Percentiles rank a stretch among this genome's conserved stretches.
phyloP scores from a whole-genome alignment of 2,888 invertebrate genomes.

The Synanthedon formicaeformis region DNA sequence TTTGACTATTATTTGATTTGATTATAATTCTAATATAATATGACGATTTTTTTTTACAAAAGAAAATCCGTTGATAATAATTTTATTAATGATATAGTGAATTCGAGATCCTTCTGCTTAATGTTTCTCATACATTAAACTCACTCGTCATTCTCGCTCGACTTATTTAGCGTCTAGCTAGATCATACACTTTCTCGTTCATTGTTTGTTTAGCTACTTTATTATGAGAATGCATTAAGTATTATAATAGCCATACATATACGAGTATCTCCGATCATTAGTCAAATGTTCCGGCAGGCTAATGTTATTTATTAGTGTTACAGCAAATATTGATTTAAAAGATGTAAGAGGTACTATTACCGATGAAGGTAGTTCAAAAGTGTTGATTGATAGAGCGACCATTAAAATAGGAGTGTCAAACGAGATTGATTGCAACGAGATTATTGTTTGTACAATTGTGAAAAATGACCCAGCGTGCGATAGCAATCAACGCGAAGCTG shows the following conservation, averaged over 20 bases:
- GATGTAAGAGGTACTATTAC: constrained; percentile 16
- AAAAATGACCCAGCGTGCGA: not conserved
- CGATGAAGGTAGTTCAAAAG: constrained; percentile 6
- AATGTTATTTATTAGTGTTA: constrained; percentile 15
- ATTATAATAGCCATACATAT: constrained; percentile 7
- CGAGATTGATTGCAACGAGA: not conserved
- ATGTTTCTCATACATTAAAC: not conserved
- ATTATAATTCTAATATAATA: too few relatives aligned
- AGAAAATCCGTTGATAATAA: too few relatives aligned
- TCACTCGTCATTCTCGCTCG: not conserved
- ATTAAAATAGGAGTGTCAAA: not conserved
- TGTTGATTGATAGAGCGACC: too few relatives aligned
- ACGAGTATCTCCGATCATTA: constrained; percentile 17
- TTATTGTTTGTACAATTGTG: not conserved
- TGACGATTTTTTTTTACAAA: too few relatives aligned
- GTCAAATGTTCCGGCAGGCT: constrained; percentile 16
- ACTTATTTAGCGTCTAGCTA: not conserved
- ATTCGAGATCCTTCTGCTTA: not conserved
- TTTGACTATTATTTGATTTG: too few relatives aligned
- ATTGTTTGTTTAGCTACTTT: constrained; percentile 26
- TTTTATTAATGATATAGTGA: too few relatives aligned
- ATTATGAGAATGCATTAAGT: constrained; percentile 11
- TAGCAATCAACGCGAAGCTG: constrained; percentile 1
- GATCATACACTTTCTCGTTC: constrained; percentile 3
- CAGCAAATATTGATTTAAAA: constrained; percentile 21